Percentiles rank a stretch among this genome's conserved stretches.
phyloP scores from a whole-genome alignment of 2,888 invertebrate genomes.

The Beris morrisii region DNA sequence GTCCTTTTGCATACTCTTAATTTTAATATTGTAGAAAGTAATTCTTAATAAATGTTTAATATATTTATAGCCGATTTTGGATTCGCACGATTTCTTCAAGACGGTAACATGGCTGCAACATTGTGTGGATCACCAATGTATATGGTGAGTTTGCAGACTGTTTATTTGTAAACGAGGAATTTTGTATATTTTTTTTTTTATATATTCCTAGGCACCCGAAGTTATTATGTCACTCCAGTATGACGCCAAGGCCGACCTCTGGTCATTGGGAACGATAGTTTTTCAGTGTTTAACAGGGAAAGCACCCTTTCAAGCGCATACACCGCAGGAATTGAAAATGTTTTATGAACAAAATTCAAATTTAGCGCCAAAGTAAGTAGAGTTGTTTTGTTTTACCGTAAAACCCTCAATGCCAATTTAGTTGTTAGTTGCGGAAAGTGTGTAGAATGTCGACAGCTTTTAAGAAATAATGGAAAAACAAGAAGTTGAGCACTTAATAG shows the following conservation, averaged over 20 bases:
- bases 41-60: neutral
- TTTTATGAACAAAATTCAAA: slow-evolving; percentile 96
- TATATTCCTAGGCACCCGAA: slow-evolving; percentile 76
- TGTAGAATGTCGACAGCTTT: neutral
- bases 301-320: slow-evolving; percentile 97
- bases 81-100: slow-evolving; percentile 96
- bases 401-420: neutral
- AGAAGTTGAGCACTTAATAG: no score
- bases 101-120: slow-evolving; percentile 99
- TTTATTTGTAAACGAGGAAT: neutral
- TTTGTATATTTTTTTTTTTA: neutral
- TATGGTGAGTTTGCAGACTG: slow-evolving; percentile 70
- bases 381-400: slow-evolving; percentile 14
- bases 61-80: slow-evolving; percentile 88
- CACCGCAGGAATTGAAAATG: slow-evolving; percentile 94
- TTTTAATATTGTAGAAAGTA: neutral
- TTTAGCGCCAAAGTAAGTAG: slow-evolving; percentile 81
- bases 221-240: slow-evolving; percentile 99
- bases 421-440: slow-evolving; percentile 10
- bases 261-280: slow-evolving; percentile 98
- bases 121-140: slow-evolving; percentile 99
- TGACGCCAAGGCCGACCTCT: slow-evolving; percentile 98
- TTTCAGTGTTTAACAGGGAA: slow-evolving; percentile 98
- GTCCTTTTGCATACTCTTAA: slow-evolving; percentile 35
- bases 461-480: no score